Conservation (phyloP, 2,113 vertebrate genomes). For the Megalops atlanticus region DNA sequence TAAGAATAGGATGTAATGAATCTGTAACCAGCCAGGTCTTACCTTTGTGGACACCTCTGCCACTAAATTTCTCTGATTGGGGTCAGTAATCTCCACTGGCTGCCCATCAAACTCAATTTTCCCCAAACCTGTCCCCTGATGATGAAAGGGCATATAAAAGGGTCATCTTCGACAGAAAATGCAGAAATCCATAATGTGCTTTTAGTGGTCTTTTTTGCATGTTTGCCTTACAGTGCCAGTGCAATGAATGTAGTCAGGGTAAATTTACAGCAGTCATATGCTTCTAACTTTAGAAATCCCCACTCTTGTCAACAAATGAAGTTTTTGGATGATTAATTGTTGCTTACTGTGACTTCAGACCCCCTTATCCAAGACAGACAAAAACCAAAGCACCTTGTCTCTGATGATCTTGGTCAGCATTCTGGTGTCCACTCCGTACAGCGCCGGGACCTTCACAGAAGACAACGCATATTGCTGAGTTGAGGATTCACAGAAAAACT, state of each 20-base stretch:
- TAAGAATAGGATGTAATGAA: too few species aligned
- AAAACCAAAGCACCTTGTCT: conserved; percentile 81
- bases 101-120: conserved; percentile 97
- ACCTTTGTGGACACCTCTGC: conserved; percentile 95
- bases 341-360: background rate
- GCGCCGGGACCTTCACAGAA: conserved; percentile 82
- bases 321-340: too few species aligned
- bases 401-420: conserved; percentile 92
- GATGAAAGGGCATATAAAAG: conserved; percentile 30
- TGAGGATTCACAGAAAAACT: conserved; percentile 41
- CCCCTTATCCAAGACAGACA: background rate
- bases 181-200: background rate
- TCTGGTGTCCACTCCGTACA: conserved; percentile 92
- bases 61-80: conserved; percentile 85
- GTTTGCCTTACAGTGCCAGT: background rate
- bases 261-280: too few species aligned
- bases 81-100: conserved; percentile 81
- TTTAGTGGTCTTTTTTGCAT: background rate
- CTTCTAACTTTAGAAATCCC: background rate
- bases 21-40: conserved; percentile 30
- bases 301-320: background rate
- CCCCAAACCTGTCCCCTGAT: conserved; percentile 86
- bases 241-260: background rate
- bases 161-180: background rate
- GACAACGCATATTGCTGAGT: conserved; percentile 35